These are phyloP conservation scores for Protonibea diacanthus DNA, from an alignment of 2,797 vertebrate genomes.

Conservation along the genomic window DNA sequence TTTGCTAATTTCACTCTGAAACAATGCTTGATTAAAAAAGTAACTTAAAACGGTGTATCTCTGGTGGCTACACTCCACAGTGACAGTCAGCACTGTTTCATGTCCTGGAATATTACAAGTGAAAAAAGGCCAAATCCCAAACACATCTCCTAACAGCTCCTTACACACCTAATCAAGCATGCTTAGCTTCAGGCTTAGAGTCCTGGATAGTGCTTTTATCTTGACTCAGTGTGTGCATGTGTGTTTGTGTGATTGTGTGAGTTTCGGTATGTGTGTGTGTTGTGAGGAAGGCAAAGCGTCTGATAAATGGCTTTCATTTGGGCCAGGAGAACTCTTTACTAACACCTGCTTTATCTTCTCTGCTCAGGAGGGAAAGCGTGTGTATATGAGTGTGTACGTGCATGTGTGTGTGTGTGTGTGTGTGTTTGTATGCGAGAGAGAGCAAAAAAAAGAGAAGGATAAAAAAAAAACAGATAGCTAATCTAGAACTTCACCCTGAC, in stretches of 20 bases:
- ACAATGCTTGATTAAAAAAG: neutral
- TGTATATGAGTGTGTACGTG: neutral
- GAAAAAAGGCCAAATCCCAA: conserved; percentile 39
- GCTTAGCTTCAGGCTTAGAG: conserved; percentile 61
- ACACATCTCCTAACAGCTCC: conserved; percentile 51
- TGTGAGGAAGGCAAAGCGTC: conserved; percentile 56
- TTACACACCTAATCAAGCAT: conserved; percentile 70
- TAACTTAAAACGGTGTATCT: neutral
- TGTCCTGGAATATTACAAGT: conserved; percentile 32
- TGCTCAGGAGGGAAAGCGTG: conserved; percentile 62
- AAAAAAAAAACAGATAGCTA: conserved; percentile 51
- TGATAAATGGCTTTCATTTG: conserved; percentile 80
- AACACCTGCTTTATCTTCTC: conserved; percentile 77
- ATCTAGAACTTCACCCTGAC: conserved; percentile 57
- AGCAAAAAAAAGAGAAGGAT: neutral
- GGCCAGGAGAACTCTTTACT: conserved; percentile 70
- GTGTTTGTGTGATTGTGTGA: conserved; percentile 46
- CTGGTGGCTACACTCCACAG: neutral
- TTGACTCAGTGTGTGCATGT: conserved; percentile 47
- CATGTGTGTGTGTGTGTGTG: neutral
- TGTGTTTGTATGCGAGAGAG: conserved; percentile 1
- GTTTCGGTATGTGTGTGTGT: conserved; percentile 39
- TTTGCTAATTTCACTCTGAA: neutral
- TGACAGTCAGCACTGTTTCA: conserved; percentile 31
- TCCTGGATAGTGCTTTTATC: conserved; percentile 64